Base-by-base conservation (phyloP, 1,140 invertebrate species). In the Aphaenogaster floridana region DNA sequence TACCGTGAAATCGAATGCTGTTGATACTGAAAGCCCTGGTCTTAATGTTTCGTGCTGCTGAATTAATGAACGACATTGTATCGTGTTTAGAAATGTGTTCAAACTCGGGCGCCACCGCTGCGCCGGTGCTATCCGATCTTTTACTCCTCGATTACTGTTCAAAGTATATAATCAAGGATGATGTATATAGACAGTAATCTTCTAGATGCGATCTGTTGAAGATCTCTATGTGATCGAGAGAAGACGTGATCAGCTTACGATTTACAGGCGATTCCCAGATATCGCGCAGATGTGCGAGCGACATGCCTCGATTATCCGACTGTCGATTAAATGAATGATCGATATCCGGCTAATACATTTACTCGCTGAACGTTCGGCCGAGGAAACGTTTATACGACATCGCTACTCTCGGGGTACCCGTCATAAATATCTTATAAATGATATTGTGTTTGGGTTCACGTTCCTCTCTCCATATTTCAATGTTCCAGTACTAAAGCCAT, bases 61-160 rank as follows among this genome's bases (percentile, higher is more conserved):
- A 84, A 84, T 74, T 84, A 84, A 84, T 74, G 80, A 84, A 64
- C 79, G 50, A 69, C 80, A 63, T 63, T 84, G 54, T 74, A 74
- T 74, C 34, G 42, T n/a, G 69, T 61, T 84, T 42, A 74, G 80
- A 84, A 84, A 84, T 74, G 54, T 61, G 50, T 52, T 74, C 28
- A 45, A 36, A 48, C 54, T 61, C 42, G 54, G 57, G 42, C 28
- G 54, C 39, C 42, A 28, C 17, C 72, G 39, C 21, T 45, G 42
- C 28, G 54, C 39, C 42, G 39, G 34, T 81, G 39, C 21, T 71
- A 72, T 71, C 48, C 36, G 36, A 69, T 71, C 78, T 81, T 81
- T 39, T 48, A 39, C 28, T 50, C 13, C 69, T 57, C 69, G 80
- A 36, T 84, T 84, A 76, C 72, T 48, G 45, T n/a, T 61, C 42